Evolutionary conservation across 2,797 vertebrate species (phyloP).

Genomic region (Zenarchopterus dispar): DNA sequence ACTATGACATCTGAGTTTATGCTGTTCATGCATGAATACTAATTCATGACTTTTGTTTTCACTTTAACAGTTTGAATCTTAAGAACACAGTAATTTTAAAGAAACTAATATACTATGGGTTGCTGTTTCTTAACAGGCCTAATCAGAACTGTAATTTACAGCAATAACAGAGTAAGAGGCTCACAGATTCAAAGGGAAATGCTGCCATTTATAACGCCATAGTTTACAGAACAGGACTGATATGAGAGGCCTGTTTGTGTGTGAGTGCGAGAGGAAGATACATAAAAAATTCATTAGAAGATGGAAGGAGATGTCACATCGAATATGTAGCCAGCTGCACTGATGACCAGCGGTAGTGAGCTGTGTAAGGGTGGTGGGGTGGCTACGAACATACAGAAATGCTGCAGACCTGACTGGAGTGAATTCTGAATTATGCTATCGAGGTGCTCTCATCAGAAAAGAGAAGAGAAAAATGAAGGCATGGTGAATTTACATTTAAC

Average conservation of each 20-base stretch:
- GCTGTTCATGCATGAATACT: too few species aligned
- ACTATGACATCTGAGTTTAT: too few species aligned
- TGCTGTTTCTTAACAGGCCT: not conserved
- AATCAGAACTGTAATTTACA: slow-evolving; percentile 7
- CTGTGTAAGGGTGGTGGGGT: slow-evolving; percentile 54
- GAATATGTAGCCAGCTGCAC: slow-evolving; percentile 76
- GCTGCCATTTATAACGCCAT: slow-evolving; percentile 48
- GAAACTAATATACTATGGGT: not conserved
- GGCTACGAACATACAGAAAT: slow-evolving; percentile 27
- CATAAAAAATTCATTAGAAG: slow-evolving; percentile 84
- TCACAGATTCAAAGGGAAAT: slow-evolving; percentile 32
- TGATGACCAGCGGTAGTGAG: slow-evolving; percentile 71
- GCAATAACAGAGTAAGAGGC: slow-evolving; percentile 6
- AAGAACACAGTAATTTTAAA: not conserved
- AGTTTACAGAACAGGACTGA: slow-evolving; percentile 42
- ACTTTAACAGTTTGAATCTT: too few species aligned
- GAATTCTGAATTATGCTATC: slow-evolving; percentile 28
- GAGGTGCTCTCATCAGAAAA: not conserved
- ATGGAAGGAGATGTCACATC: slow-evolving; percentile 84
- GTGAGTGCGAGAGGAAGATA: slow-evolving; percentile 58
- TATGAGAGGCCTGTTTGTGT: slow-evolving; percentile 46
- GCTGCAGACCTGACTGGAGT: slow-evolving; percentile 31
- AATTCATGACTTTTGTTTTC: too few species aligned
- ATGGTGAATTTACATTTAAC: not conserved
- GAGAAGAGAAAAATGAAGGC: not conserved